Base-by-base conservation (phyloP, 2,797 vertebrate genomes). In the Pristis pectinata region DNA sequence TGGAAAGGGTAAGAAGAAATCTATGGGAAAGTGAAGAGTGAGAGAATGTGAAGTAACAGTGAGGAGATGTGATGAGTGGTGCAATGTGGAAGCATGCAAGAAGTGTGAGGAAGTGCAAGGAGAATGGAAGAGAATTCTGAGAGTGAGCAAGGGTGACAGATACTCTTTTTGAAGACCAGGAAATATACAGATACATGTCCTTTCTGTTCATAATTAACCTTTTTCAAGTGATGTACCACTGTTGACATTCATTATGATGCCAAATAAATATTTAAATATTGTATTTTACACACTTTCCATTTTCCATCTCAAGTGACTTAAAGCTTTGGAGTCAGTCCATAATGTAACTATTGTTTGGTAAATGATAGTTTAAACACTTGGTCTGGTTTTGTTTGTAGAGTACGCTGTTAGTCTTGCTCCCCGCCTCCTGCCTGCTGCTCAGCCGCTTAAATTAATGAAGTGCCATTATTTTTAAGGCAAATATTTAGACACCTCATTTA, bases 231-330 rank as follows among this genome's bases (percentile, higher is more conserved):
- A 87, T 91, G n/a, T 87, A 19, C 59, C 59, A 91, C n/a, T 24
- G 19, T 7, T 64, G 59, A 41, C 87, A 41, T 91, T 91, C 61
- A 41, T 67, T 91, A 91, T 91, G 37, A 91, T 37, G 19, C 19
- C 87, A 91, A 91, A 67, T 91, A 91, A 91, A 91, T 91, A 91
- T 91, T 91, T 91, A 67, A 91, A 64, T 67, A 67, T 91, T 91
- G 59, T 41, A 67, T 67, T 41, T 64, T 64, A 87, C 61, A 91
- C 87, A 64, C n/a, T 67, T 37, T 91, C 59, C 87, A 91, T 91
- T 91, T 91, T 91, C 61, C 87, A 64, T 91, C 87, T 91, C 61
- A 87, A 87, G 87, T 64, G 87, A 24, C 87, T 91, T 91, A 24
- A 41, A 41, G 61, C n/a, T 27, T 91, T 91, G 61, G 87, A 91